Base-by-base conservation (phyloP, 2,113 vertebrate species). In the Mesitornis unicolor region DNA sequence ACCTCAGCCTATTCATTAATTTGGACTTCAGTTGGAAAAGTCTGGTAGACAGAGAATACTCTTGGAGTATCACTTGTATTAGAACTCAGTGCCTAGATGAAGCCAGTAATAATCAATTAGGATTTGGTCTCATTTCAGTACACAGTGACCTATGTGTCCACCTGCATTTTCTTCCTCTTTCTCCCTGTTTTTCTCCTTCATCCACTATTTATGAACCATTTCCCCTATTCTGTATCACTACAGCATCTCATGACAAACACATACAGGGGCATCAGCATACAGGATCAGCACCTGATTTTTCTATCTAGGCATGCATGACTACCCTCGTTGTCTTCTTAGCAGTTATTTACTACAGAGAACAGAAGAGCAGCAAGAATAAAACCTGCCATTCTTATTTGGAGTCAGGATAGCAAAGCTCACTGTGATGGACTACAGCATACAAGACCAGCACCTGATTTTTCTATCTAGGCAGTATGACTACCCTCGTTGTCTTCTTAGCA, bases 321-420 rank as follows among this genome's bases (percentile, higher is more conserved):
- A 79, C 83, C 73, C 82, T 82, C 38, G 1, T 67, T 78, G 63
- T 92, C 57, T 56, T 90, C 95, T 90, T 78, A 95, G 85, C 69
- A 94, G 84, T 88, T 93, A 84, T 93, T 83, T 93, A 91, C 64
- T 88, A 86, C 74, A 76, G 91, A 51, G 88, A 91, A 95, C 94
- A 93, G 86, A 75, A 90, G 53, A 87, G 87, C 11, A 79, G 73
- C 90, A 63, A 97, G 91, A 97, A 70, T 84, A 95, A 94, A 91
- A 91, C 60, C 60, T 92, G 29, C 6, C 43, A 94, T 64, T 87
- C 63, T 84, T 63, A 28, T 80, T 65, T 69, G 65, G 90, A 90
- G 54, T 82, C 74, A 29, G 9, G 51, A 4, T 25, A 40, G 57
- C 87, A 20, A 29, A n/a, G n/a, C n/a, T n/a, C n/a, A n/a, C n/a